Base-by-base conservation (phyloP, 2,113 vertebrate genomes). In the Vulpes ferrilata region DNA sequence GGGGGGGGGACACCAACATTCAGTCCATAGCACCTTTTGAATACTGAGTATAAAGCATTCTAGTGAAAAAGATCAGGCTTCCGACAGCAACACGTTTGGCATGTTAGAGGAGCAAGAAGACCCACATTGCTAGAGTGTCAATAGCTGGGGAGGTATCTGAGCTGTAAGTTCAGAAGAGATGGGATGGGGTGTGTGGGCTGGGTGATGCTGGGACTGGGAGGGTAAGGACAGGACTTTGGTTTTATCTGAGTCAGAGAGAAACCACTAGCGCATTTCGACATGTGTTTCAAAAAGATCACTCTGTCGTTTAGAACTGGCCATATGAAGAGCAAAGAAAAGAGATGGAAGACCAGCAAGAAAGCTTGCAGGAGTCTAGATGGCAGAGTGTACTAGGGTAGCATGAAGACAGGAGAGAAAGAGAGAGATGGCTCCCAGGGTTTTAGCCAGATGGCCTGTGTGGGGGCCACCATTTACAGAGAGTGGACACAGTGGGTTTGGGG, bases 151-250 rank as follows among this genome's bases (percentile, higher is more conserved):
- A 64, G 73, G 19, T 67, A n/a, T 65, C 4, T 35, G 5, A 9
- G 10, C 13, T 17, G 17, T 38, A 23, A 38, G n/a, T 16, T 38
- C 9, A 22, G 88, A 53, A 67, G 23, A 20, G 32, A 30, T 15
- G 7, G 3, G 22, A 11, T 25, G 30, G 43, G 11, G 16, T 7
- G 16, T 8, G 11, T 8, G 8, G 48, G 22, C 6, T 9, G 1
- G 57, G 10, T 1, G 71, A 11, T 0, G 0, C 11, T 1, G 10
- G 60, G 17, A 32, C 22, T 30, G 1, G 12, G 2, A 59, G 25
- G 25, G 25, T 19, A 3, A 43, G 64, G 51, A 67, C 35, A 27
- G 23, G 19, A 25, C 23, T 15, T 3, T 5, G 43, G 62, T 20
- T 30, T 27, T 20, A 8, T 13, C 48, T 10, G 55, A 22, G 19